Evolutionary conservation across 2,113 vertebrate species (phyloP).

Genomic region (Stegastes partitus): DNA sequence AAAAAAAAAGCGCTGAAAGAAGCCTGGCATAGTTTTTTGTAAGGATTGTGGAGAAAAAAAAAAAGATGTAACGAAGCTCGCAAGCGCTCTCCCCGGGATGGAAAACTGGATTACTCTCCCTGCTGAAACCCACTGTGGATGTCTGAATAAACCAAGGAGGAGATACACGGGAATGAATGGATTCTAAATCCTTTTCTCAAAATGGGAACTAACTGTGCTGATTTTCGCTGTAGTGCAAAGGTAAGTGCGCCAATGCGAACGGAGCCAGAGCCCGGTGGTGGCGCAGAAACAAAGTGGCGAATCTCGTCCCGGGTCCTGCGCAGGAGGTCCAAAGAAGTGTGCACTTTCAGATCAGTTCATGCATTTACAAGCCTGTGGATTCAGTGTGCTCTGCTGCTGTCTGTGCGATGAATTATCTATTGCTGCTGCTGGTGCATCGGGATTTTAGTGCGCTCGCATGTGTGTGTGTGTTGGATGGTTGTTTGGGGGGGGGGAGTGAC

Average conservation of each 20-base stretch:
- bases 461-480: not conserved
- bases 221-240: constrained; percentile 72
- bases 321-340: constrained; percentile 1
- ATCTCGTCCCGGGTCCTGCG: constrained; percentile 5
- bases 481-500: constrained; percentile 32
- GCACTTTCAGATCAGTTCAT: constrained; percentile 31
- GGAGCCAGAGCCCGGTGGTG: not conserved
- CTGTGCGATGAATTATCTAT: constrained; percentile 65
- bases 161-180: constrained; percentile 72
- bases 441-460: constrained; percentile 15
- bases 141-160: constrained; percentile 65
- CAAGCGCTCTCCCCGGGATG: constrained; percentile 78
- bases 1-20: constrained; percentile 79
- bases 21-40: constrained; percentile 79
- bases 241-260: constrained; percentile 64
- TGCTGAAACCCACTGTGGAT: constrained; percentile 75
- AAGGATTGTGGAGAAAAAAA: constrained; percentile 58
- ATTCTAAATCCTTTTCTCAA: constrained; percentile 80
- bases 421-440: constrained; percentile 60
- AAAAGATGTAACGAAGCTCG: constrained; percentile 83
- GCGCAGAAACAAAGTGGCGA: constrained; percentile 14
- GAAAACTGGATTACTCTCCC: constrained; percentile 83
- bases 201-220: constrained; percentile 81
- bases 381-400: constrained; percentile 28
- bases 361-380: constrained; percentile 71